Base-by-base conservation (phyloP, 1,140 invertebrate species). In the Anastatus disparis region DNA sequence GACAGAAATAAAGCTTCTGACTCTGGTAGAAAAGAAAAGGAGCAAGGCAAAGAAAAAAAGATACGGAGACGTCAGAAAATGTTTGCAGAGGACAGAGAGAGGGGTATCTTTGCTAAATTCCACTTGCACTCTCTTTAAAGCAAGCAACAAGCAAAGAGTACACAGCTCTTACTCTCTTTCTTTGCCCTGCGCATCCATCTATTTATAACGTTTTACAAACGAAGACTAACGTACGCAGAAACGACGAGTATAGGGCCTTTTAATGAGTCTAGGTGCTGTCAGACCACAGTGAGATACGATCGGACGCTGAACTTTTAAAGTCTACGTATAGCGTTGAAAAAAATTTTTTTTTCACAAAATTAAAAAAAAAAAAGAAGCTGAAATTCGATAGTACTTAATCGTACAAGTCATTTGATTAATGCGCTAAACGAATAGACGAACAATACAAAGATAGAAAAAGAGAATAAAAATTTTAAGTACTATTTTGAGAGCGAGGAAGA, bases 201-300 rank as follows among this genome's bases (percentile, higher is more conserved):
- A n/a, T n/a, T n/a, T n/a, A n/a, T n/a, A n/a, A n/a, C n/a, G n/a
- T n/a, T n/a, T n/a, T 85, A 85, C 84, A 85, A 75, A 13, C 44
- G 53, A 24, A 15, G 52, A 55, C 17, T 3, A 8, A 46, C 13
- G 42, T 46, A 15, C 15, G 63, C n/a, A 66, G 35, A 12, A 31
- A 40, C n/a, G 10, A 26, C 17, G 22, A 40, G 38, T 79, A 83
- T 78, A 74, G 15, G 77, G 75, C 70, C 76, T 79, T 70, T 83
- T 85, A 85, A 85, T 83, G 83, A 84, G 82, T 84, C 83, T 83
- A 83, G 79, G 79, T 79, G 79, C 79, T 83, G 82, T 83, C 78
- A 77, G 66, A 69, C 48, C 73, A 71, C 59, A 73, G 75, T 80
- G 78, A 82, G 81, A 81, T 80, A 84, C 81, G 78, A 79, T 81